Base-by-base conservation (phyloP, 1,140 invertebrate species). In the Cheumatopsyche charites region DNA sequence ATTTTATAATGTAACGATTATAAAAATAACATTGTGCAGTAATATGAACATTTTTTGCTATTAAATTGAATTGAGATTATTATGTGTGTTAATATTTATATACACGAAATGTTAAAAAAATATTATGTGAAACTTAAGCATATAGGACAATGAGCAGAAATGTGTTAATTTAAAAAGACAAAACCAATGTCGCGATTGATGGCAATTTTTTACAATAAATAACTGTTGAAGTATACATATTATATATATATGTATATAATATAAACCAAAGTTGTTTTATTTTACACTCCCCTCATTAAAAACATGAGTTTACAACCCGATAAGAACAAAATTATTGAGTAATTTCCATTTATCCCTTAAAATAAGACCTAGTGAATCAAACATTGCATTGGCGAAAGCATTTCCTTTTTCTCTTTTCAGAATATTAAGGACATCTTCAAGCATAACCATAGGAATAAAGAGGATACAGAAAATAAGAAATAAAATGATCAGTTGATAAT, bases 131-230 rank as follows among this genome's bases (percentile, higher is more conserved):
- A 75, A 63, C 15, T 26, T 62, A 70, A 62, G 21, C 13, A 55
- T 55, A 73, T 58, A 58, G 49, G 66, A 68, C 52, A 70, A 76
- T 73, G 45, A 73, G 63, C 72, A 70, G 67, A 70, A 67, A 73
- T 76, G 49, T 73, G 67, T 73, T 73, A 73, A 49, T 72, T 70
- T 58, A 58, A 58, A 58, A 58, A 25, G 55, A 58, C 19, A 58
- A 67, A 73, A 76, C 58, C 61, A 70, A 73, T 76, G 75, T 76
- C 72, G 67, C 72, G 62, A 71, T 76, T 69, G 69, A 76, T 76
- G 75, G 75, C 75, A 76, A 73, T 76, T 76, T 76, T 76, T 76
- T 76, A 76, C 75, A 76, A 76, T 76, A 76, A 73, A 76, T 76
- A 73, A 76, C 75, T 76, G 75, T 76, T 76, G 72, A 76, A 76